Evolutionary conservation across 92 coral and sea anemone genomes (phyloP), one percentile per base, ranked within the genome.

Genomic region (Desmophyllum pertusum): DNA sequence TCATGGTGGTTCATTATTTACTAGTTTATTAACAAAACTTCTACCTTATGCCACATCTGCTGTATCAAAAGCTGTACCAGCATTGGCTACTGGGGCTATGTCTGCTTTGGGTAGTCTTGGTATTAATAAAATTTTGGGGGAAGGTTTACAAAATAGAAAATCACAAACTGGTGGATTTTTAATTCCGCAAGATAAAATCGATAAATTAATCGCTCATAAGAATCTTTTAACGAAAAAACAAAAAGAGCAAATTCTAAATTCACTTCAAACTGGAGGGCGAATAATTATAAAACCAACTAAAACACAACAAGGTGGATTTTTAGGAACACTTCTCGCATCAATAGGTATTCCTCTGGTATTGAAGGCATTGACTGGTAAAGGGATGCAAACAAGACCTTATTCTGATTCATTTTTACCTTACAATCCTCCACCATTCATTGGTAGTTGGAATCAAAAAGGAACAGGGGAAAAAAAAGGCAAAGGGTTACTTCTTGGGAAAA

Each of bases 281-380:
- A 2, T 67, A 8, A 23, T 36, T 36, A 11, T 67, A 0, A 35
- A 10, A 35, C 73, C 45, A 0, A 37, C 74, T 17, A 69, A 38
- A 69, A 39, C 13, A 21, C 74, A 69, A 38, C 1, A 3, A 40
- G 53, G 65, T 13, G 73, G 73, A 11, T 30, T 25, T 57, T 5
- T 83, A 3, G 70, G 76, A 0, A 63, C 85, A 19, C 3, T 87
- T 2, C 55, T 87, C 0, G 90, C 81, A 38, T 37, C 50, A 4
- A 48, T 88, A 5, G 91, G 75, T 21, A 38, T 62, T 21, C 73
- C 89, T 4, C 0, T 88, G 80, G 41, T 83, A 19, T 1, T 62
- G 0, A 43, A 41, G 3, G 42, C 61, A n/a, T 0, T 63, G 75
- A 6, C 35, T 21, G 86, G 86, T n/a, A 67, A 51, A 5, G 71